Base-by-base conservation (phyloP, 2,888 invertebrate species). In the Argyra leucocephala region DNA sequence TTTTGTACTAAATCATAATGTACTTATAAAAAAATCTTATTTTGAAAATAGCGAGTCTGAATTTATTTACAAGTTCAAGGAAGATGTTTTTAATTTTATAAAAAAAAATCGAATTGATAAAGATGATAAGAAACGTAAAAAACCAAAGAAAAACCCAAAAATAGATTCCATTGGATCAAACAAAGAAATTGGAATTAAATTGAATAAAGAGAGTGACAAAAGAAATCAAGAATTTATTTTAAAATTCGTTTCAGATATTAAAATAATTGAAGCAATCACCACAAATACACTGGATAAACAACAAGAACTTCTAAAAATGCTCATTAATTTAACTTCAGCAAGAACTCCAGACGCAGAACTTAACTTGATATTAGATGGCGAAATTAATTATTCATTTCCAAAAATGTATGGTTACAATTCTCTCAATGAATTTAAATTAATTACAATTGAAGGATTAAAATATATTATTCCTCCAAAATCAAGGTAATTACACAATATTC, bases 381-480 rank as follows among this genome's bases (percentile, higher is more conserved):
- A 31, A 31, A 31, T 6, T 2, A 18, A 15, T 31, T 31, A 31
- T 10, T 21, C 31, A 7, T 72, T 80, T 48, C 80, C 81, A 1
- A 75, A 76, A 66, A 76, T 82, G 57, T 76, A 80, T 69, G 90
- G 89, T 36, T 83, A 83, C 9, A 90, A 89, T 73, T 78, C 79
- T 63, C 81, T 80, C 7, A 76, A 82, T 6, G 70, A 72, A 57
- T 76, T 86, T 63, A 75, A 86, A 23, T 78, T 82, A 71, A 83
- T 83, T 69, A 73, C 72, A 66, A 73, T 86, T 7, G 76, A 81
- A 57, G 73, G 78, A 23, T 77, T 82, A 21, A 73, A 76, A 65
- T 89, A 83, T 78, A 74, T 91, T 22, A 84, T 92, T 72, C 93
- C 92, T 23, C 76, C 82, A 65, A 81, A 83, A 48, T 18, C 18